Percentiles rank a stretch among this genome's conserved stretches.
These are phyloP conservation scores for Tyto alba DNA, from an alignment of 2,113 vertebrate genomes.

Conservation along the genomic window DNA sequence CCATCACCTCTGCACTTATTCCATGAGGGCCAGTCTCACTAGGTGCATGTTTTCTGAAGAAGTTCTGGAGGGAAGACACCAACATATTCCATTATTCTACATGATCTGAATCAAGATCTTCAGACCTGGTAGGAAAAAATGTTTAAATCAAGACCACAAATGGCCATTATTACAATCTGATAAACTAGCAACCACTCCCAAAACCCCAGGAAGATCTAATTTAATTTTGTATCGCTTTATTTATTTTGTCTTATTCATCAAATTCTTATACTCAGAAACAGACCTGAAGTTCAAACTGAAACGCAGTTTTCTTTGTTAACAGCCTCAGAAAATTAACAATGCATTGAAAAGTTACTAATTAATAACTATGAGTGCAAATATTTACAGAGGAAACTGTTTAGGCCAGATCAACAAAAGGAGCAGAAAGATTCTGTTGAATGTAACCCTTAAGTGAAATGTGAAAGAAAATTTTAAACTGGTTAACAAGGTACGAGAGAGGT, in stretches of 20 bases:
- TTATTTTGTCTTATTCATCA: neutral
- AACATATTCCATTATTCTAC: neutral
- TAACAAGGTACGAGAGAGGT: neutral
- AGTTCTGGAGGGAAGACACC: slow-evolving; percentile 78
- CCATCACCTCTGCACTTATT: slow-evolving; percentile 97
- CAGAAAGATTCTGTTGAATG: too few species aligned
- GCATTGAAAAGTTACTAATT: neutral
- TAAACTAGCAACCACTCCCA: neutral
- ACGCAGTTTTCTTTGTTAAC: neutral
- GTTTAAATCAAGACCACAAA: neutral
- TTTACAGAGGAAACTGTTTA: neutral
- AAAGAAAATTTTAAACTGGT: too few species aligned
- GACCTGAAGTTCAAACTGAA: neutral
- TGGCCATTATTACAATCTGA: neutral
- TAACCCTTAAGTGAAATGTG: too few species aligned
- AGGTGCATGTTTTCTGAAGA: slow-evolving; percentile 93
- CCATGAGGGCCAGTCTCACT: slow-evolving; percentile 95
- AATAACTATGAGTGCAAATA: neutral
- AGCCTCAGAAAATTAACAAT: neutral
- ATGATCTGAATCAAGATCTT: neutral
- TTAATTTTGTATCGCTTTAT: neutral
- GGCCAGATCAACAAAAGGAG: neutral
- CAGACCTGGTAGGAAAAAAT: neutral
- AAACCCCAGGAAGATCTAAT: neutral
- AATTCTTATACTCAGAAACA: neutral